Conservation (phyloP, 2,113 vertebrate genomes). For the Eurystomus gularis region DNA sequence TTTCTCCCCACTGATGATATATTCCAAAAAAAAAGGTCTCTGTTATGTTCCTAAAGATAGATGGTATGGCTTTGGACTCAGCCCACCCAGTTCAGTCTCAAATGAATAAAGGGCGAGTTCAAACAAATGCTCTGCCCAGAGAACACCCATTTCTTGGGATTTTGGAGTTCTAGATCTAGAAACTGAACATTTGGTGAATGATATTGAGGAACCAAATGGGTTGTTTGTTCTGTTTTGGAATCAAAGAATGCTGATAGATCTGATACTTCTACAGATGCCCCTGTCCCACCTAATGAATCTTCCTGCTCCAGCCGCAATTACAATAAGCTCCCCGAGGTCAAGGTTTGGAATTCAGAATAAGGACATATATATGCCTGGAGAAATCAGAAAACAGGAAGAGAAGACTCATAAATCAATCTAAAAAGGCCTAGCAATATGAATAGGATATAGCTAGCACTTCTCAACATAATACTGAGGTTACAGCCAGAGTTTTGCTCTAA, state of each 20-base stretch:
- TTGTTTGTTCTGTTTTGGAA: background rate
- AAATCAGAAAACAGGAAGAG: background rate
- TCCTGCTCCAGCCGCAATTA: background rate
- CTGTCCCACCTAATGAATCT: background rate
- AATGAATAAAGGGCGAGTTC: background rate
- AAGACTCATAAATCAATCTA: background rate
- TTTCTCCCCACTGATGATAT: background rate
- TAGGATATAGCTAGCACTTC: background rate
- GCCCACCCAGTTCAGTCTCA: background rate
- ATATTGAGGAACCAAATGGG: background rate
- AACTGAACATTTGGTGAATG: background rate
- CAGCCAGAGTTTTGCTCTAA: background rate
- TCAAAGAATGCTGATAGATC: background rate
- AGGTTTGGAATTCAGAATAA: background rate
- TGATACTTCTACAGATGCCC: background rate
- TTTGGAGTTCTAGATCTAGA: background rate
- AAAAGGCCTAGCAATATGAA: background rate
- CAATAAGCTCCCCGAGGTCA: background rate
- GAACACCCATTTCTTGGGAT: background rate
- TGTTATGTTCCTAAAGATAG: background rate
- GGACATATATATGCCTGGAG: background rate
- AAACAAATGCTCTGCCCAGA: background rate
- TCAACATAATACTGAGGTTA: background rate
- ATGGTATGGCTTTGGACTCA: background rate
- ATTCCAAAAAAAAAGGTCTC: background rate